phyloP scores from a whole-genome alignment of 2,113 vertebrate species.

The Taurulus bubalis region DNA sequence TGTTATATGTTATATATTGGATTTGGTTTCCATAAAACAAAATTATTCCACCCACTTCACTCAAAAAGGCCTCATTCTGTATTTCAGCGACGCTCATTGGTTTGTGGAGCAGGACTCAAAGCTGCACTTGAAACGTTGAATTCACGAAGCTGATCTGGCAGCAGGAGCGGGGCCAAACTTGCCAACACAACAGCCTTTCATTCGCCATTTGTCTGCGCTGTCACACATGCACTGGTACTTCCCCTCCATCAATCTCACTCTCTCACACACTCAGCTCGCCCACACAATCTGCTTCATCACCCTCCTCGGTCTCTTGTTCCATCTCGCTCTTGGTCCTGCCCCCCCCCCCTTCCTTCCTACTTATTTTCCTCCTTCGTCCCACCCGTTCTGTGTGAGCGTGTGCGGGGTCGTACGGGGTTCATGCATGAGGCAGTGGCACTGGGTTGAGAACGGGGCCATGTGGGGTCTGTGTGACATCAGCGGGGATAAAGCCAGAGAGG shows the following conservation, averaged over 20 bases:
- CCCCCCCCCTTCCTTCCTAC: background rate
- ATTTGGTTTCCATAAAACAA: slow-evolving; percentile 18
- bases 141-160: slow-evolving; percentile 45
- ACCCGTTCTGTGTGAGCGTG: slow-evolving; percentile 16
- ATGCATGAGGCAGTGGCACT: slow-evolving; percentile 27
- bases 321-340: slow-evolving; percentile 13
- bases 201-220: slow-evolving; percentile 49
- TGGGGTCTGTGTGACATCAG: slow-evolving; percentile 55
- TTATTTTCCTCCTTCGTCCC: slow-evolving; percentile 24
- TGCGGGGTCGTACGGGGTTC: slow-evolving; percentile 44
- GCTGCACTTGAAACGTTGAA: slow-evolving; percentile 43
- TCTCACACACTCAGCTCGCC: slow-evolving; percentile 41
- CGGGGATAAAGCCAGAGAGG: slow-evolving; percentile 22
- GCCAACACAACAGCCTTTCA: slow-evolving; percentile 61
- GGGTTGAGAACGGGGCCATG: slow-evolving; percentile 51
- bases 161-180: slow-evolving; percentile 26
- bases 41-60: slow-evolving; percentile 3
- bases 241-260: slow-evolving; percentile 53
- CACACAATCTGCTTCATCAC: slow-evolving; percentile 64
- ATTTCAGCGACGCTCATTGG: slow-evolving; percentile 26
- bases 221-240: slow-evolving; percentile 50
- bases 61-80: slow-evolving; percentile 14
- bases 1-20: background rate
- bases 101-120: slow-evolving; percentile 37
- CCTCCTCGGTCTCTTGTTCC: slow-evolving; percentile 55